Conservation (phyloP, 2,113 vertebrate genomes). For the Spilogale gracilis region DNA sequence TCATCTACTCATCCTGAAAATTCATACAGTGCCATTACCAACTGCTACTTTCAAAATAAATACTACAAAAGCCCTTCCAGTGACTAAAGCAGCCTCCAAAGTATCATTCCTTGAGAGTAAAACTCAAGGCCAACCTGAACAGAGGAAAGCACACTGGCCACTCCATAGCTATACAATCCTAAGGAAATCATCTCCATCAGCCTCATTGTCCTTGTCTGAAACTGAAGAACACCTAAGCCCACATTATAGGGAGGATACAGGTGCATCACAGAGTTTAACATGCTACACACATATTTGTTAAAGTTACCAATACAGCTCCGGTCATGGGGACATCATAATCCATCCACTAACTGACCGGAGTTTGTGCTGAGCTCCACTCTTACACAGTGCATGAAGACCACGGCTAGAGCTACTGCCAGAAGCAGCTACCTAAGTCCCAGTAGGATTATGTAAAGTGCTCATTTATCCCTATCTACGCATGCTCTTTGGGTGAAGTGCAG, state of each 20-base stretch:
- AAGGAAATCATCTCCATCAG: background rate
- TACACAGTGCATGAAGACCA: accelerated
- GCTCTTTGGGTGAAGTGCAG: background rate
- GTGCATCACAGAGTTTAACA: background rate
- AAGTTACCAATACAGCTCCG: background rate
- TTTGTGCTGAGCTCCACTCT: background rate
- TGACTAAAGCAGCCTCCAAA: background rate
- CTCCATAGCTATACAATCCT: background rate
- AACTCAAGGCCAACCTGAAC: background rate
- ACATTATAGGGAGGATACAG: background rate
- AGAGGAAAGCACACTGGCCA: background rate
- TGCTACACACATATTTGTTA: background rate
- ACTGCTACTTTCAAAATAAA: background rate
- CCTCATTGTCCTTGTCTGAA: background rate
- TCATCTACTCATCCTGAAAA: slow-evolving; percentile 32
- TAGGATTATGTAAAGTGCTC: background rate
- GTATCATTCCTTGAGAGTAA: background rate
- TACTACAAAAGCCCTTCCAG: background rate
- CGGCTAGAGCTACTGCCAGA: background rate
- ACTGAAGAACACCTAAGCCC: background rate
- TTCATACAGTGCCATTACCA: background rate
- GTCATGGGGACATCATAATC: background rate
- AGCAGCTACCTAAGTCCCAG: background rate
- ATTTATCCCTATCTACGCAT: background rate
- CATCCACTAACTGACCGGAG: background rate